Conservation (phyloP, 2,113 vertebrate species). For the Gasterosteus aculeatus region DNA sequence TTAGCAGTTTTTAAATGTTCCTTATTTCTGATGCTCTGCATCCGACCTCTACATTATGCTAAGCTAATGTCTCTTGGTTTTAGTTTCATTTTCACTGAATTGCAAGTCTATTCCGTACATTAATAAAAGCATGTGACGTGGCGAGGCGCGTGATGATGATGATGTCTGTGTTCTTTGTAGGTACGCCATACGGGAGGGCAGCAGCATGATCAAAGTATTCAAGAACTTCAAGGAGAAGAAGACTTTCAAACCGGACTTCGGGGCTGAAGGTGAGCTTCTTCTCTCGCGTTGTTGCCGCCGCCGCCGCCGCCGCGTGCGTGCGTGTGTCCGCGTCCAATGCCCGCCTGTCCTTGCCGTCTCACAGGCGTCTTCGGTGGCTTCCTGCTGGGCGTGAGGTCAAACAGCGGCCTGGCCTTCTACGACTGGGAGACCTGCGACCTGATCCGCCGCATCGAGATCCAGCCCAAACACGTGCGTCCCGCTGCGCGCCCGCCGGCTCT, state of each 20-base stretch:
- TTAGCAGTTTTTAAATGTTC: neutral
- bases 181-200: constrained; percentile 91
- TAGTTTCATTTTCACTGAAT: neutral
- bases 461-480: constrained; percentile 89
- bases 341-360: neutral
- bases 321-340: constrained; percentile 3
- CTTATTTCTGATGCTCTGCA: too few species aligned
- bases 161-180: constrained; percentile 61
- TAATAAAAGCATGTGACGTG: neutral
- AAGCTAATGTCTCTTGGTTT: neutral
- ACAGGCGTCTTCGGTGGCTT: constrained; percentile 93
- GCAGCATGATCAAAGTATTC: constrained; percentile 92
- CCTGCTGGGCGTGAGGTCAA: constrained; percentile 90
- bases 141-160: neutral
- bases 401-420: constrained; percentile 91
- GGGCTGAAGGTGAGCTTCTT: constrained; percentile 72
- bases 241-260: constrained; percentile 93
- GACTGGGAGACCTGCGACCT: constrained; percentile 93
- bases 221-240: constrained; percentile 98
- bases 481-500: too few species aligned
- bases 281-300: neutral
- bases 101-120: too few species aligned
- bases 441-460: constrained; percentile 94
- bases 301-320: neutral
- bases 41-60: neutral